Percentiles rank a stretch among this genome's conserved stretches.
Evolutionary conservation across 2,888 invertebrate species (phyloP).

Genomic region (Hydriomena furcata): DNA sequence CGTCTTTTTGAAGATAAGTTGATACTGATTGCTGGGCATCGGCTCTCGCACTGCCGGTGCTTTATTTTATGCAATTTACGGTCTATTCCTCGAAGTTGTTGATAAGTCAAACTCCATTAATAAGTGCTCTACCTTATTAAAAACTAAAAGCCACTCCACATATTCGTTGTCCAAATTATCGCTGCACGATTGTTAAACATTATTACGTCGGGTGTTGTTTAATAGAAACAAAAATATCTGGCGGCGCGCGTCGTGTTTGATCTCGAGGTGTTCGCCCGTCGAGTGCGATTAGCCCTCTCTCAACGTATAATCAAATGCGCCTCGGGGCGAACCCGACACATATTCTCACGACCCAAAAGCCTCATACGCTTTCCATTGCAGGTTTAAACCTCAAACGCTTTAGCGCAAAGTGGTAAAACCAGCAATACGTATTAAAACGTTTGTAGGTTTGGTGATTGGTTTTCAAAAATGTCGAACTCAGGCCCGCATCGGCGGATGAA

Average conservation of each 20-base stretch:
- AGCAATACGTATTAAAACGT: constrained; percentile 35
- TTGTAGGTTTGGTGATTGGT: constrained; percentile 30
- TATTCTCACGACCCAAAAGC: constrained; percentile 33
- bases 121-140: not conserved
- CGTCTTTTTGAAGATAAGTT: no score
- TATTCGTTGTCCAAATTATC: constrained; percentile 72
- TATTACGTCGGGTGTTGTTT: constrained; percentile 84
- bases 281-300: constrained; percentile 82
- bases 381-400: constrained; percentile 9
- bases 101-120: no score
- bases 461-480: constrained; percentile 61
- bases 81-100: no score
- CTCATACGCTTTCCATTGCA: constrained; percentile 43
- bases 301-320: constrained; percentile 83
- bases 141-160: constrained; percentile 45
- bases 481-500: constrained; percentile 74
- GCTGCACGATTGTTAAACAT: constrained; percentile 84
- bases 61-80: no score
- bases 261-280: constrained; percentile 84
- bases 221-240: constrained; percentile 84
- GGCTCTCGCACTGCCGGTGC: no score
- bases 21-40: no score
- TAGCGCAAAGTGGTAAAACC: constrained; percentile 11
- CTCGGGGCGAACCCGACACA: constrained; percentile 64
- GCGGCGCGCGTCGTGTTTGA: constrained; percentile 84